Evolutionary conservation across 1,140 invertebrate species (phyloP), one percentile per base, ranked within the genome.

Genomic region (Oncopodura yosiiana): DNA sequence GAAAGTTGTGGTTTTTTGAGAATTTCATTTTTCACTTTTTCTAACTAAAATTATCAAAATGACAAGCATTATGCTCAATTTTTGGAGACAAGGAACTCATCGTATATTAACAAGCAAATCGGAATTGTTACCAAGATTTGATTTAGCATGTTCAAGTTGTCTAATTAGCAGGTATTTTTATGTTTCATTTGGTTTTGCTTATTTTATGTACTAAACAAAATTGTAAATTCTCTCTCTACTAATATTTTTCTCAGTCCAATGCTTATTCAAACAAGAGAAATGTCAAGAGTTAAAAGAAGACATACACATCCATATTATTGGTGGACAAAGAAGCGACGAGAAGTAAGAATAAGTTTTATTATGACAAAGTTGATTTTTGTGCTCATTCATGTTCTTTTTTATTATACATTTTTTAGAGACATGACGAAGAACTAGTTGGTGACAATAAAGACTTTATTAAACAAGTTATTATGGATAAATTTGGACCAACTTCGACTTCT

Each of bases 371-470:
- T 37, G 26, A 46, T 21, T 14, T 27, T 39, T 19, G 19, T n/a
- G 19, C 38, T 41, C 46, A 16, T 26, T 49, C 30, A 39, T 12
- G 19, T 23, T 14, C 41, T 39, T 24, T 27, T 52, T 52, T 21
- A 49, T 19, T 18, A 14, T 29, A 30, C 4, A 43, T 36, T 55
- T 59, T 60, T 56, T 73, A 86, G 83, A 64, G 72, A 49, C 72
- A 74, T 64, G 72, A 85, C 62, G 85, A 91, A 65, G 66, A 76
- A 14, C 61, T 95, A 14, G 91, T 86, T 0, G 16, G 68, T 41
- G 84, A 91, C 63, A 96, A 94, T 71, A 73, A 78, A 69, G 72
- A 80, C 46, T 95, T 94, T 71, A 65, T 96, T 16, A 74, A 84
- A 67, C 83, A 94, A 76, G 71, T 87, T 0, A 71, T 86, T 11